Evolutionary conservation across 2,888 invertebrate genomes (phyloP).

Genomic region (Tenodera sinensis): DNA sequence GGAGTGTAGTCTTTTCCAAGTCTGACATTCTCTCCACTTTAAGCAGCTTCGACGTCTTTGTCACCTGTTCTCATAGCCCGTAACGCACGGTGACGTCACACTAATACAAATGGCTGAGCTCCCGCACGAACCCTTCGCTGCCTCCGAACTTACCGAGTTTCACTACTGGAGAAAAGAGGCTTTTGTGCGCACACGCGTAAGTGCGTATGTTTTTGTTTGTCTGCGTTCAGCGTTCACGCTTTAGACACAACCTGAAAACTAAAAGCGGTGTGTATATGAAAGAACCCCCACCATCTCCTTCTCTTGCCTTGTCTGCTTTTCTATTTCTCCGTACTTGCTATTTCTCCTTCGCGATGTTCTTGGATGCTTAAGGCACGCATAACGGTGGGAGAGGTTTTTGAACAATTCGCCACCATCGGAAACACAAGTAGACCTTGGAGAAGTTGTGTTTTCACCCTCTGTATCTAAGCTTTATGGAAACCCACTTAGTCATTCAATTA

Average conservation of each 20-base stretch:
- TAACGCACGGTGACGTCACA: conserved; percentile 3
- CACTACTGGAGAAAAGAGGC: conserved; percentile 18
- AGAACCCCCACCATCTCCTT: background rate
- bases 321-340: background rate
- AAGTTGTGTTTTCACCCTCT: background rate
- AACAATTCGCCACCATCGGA: background rate
- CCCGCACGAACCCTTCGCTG: background rate
- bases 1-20: background rate
- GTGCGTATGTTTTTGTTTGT: conserved; percentile 15
- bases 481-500: conserved; percentile 19
- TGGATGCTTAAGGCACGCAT: background rate
- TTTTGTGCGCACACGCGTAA: background rate
- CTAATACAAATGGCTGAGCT: conserved; percentile 24
- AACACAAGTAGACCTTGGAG: background rate
- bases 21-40: background rate
- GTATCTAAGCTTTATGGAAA: background rate
- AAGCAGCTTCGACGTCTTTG: conserved; percentile 14
- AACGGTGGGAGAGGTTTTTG: background rate
- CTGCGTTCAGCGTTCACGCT: conserved; percentile 1
- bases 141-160: conserved; percentile 18
- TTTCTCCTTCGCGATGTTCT: background rate
- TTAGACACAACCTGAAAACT: background rate
- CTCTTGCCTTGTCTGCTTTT: background rate
- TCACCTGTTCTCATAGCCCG: background rate
- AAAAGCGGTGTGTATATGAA: conserved; percentile 17